Base-by-base conservation (phyloP, 2,888 invertebrate species). In the Resseliella maxima region DNA sequence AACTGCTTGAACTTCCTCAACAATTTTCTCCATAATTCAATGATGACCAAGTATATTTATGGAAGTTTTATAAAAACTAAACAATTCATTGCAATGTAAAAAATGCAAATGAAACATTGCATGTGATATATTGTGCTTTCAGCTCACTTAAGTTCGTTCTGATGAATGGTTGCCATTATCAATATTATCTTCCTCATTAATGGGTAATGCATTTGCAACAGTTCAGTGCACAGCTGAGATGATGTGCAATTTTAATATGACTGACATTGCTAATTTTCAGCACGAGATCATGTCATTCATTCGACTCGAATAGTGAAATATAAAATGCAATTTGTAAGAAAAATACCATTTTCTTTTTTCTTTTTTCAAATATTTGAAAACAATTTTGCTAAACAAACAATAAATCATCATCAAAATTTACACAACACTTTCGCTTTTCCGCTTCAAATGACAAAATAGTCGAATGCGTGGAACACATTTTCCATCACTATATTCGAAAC, bases 1-100 rank as follows among this genome's bases (percentile, higher is more conserved):
- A 31, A 72, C n/a, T 15, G 31, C 15, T 72, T 72, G 72, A 27
- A 72, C n/a, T 72, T 72, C 59, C n/a, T 59, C 59, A n/a, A 24
- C 59, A 15, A 24, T 72, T 72, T 31, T 72, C 15, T 72, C 35
- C 18, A 72, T 72, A 31, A 31, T 72, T 59, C 50, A 12, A 41
- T 41, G 6, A 12, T 41, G 41, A 5, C 12, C 12, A 8, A 12
- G 41, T 41, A 5, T 41, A 12, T 41, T 41, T 41, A 12, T 12
- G 41, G 41, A 41, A 41, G 41, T 41, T 41, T 41, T 41, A 12
- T 41, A 41, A 5, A 41, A 41, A 41, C 41, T n/a, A n/a, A 50
- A 50, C 46, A 50, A 18, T 50, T 18, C 12, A 50, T 50, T 50
- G 46, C 15, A 8, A 18, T 15, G 1, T 50, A 50, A 50, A 50